Evolutionary conservation across 2,797 vertebrate genomes (phyloP).

Genomic region (Nannoperca obscura): DNA sequence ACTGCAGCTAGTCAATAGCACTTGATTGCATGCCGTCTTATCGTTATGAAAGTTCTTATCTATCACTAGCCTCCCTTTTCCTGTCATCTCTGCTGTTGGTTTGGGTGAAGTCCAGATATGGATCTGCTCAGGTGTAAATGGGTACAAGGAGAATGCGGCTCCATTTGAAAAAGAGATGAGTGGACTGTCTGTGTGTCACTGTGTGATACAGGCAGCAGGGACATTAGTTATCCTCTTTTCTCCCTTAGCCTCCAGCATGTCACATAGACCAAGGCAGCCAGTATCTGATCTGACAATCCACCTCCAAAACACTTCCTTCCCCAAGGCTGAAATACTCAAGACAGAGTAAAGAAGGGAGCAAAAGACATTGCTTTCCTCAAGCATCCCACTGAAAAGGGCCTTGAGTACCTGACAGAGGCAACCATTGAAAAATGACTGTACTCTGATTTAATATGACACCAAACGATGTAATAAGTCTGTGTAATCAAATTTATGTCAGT

Average conservation of each 20-base stretch:
- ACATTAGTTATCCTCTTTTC: slow-evolving; percentile 75
- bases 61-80: slow-evolving; percentile 51
- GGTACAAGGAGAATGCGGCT: slow-evolving; percentile 61
- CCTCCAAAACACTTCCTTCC: slow-evolving; percentile 76
- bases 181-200: slow-evolving; percentile 59
- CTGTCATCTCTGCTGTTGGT: slow-evolving; percentile 55
- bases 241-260: slow-evolving; percentile 70
- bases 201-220: slow-evolving; percentile 60
- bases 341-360: slow-evolving; percentile 60
- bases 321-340: slow-evolving; percentile 67
- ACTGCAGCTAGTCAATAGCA: slow-evolving; percentile 67
- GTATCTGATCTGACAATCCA: slow-evolving; percentile 81
- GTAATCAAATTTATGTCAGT: slow-evolving; percentile 40
- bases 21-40: slow-evolving; percentile 69
- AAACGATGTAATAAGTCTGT: slow-evolving; percentile 48
- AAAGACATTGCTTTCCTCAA: slow-evolving; percentile 54
- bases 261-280: slow-evolving; percentile 70
- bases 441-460: slow-evolving; percentile 64
- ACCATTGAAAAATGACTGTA: slow-evolving; percentile 51
- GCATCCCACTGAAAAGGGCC: slow-evolving; percentile 45
- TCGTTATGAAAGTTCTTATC: slow-evolving; percentile 70
- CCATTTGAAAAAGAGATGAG: slow-evolving; percentile 68
- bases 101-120: slow-evolving; percentile 77
- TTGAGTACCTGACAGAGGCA: slow-evolving; percentile 57
- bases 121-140: slow-evolving; percentile 78